Evolutionary conservation across 92 coral and sea anemone species (phyloP).

Genomic region (Anthopleura xanthogrammica): DNA sequence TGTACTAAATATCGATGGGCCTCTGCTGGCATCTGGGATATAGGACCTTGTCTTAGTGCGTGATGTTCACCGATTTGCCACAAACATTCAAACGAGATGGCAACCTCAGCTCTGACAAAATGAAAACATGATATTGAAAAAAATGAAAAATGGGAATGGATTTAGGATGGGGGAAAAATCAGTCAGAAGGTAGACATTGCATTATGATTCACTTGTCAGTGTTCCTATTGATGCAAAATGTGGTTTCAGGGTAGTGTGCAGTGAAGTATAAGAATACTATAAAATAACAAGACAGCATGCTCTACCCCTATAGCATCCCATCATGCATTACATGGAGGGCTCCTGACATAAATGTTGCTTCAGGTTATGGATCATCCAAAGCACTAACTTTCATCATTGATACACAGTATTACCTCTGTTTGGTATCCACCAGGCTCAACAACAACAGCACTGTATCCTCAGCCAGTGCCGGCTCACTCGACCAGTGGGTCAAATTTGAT

Average conservation of each 20-base stretch:
- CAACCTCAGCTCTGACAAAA: slow-evolving; percentile 66
- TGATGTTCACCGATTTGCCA: slow-evolving; percentile 85
- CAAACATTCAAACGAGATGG: slow-evolving; percentile 76
- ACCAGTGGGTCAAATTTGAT: slow-evolving; percentile 84
- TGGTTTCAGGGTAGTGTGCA: too few relatives aligned
- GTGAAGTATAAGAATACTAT: too few relatives aligned
- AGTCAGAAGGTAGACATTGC: too few relatives aligned
- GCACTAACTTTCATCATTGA: too few relatives aligned
- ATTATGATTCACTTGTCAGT: too few relatives aligned
- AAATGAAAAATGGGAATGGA: background rate
- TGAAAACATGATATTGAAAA: background rate
- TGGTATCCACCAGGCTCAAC: slow-evolving; percentile 76
- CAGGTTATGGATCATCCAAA: too few relatives aligned
- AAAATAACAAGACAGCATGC: too few relatives aligned
- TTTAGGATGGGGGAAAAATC: background rate
- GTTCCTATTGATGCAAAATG: too few relatives aligned
- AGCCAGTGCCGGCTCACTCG: slow-evolving; percentile 79
- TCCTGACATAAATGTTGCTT: too few relatives aligned
- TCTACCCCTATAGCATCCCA: too few relatives aligned
- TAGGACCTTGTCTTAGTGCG: slow-evolving; percentile 70
- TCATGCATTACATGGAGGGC: too few relatives aligned
- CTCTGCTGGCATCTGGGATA: slow-evolving; percentile 82
- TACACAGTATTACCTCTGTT: slow-evolving; percentile 52
- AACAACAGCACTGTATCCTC: slow-evolving; percentile 85
- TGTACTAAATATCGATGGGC: slow-evolving; percentile 78